Conservation (phyloP, 2,888 invertebrate genomes). For the Aporophyla nigra region DNA sequence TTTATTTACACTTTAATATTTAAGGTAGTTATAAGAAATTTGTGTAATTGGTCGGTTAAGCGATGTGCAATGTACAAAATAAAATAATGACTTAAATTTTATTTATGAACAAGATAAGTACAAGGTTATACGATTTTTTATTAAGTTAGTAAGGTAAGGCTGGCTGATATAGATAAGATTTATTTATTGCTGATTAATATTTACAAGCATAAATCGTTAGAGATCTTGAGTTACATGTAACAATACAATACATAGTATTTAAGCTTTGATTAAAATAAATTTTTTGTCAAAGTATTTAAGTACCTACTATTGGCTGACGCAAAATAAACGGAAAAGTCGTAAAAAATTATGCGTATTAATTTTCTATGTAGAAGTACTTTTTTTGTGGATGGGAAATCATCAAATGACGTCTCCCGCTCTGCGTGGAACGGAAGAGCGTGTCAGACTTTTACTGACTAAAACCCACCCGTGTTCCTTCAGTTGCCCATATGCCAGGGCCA, state of each 20-base stretch:
- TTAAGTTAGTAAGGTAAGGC: not conserved
- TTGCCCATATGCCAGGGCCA: too few relatives aligned
- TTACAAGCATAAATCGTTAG: not conserved
- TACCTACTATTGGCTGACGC: not conserved
- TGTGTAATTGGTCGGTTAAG: slow-evolving; percentile 7
- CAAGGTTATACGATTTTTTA: slow-evolving; percentile 10
- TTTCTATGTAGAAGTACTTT: too few relatives aligned
- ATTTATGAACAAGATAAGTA: not conserved
- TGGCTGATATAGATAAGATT: not conserved
- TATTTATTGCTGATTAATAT: slow-evolving; percentile 10
- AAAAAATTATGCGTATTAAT: not conserved
- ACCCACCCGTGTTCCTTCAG: too few relatives aligned
- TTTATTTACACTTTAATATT: not conserved
- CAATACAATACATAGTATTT: not conserved
- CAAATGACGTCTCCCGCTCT: too few relatives aligned
- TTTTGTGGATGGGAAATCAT: too few relatives aligned
- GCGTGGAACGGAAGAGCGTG: too few relatives aligned
- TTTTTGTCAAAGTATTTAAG: not conserved
- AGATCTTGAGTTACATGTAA: not conserved
- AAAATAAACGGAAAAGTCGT: not conserved
- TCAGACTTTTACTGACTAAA: too few relatives aligned
- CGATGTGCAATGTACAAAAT: slow-evolving; percentile 34
- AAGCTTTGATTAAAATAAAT: too few relatives aligned
- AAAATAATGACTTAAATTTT: slow-evolving; percentile 14
- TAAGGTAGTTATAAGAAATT: too few relatives aligned